Conservation (phyloP, 2,888 invertebrate genomes). For the Mythimna impura region DNA sequence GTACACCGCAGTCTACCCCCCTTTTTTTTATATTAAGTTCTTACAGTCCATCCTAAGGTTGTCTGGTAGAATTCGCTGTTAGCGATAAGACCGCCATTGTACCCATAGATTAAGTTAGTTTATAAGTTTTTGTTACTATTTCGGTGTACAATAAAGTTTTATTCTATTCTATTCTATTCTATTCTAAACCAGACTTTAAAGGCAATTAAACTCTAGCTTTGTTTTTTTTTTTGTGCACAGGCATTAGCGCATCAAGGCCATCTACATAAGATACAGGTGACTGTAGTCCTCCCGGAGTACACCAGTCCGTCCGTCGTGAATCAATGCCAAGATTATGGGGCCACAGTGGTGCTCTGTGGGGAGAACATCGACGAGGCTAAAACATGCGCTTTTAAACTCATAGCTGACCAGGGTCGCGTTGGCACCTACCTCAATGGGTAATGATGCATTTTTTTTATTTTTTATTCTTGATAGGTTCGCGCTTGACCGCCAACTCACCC, state of each 20-base stretch:
- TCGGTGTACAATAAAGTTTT: too few species aligned
- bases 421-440: constrained; percentile 95
- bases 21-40: too few species aligned
- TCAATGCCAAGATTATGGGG: constrained; percentile 94
- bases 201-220: neutral
- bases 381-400: constrained; percentile 92
- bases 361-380: constrained; percentile 94
- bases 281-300: constrained; percentile 95
- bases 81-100: too few species aligned
- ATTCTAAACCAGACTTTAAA: neutral
- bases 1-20: too few species aligned
- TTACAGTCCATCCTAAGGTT: too few species aligned
- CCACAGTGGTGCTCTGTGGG: constrained; percentile 94
- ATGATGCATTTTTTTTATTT: too few species aligned
- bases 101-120: too few species aligned
- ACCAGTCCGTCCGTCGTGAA: constrained; percentile 96
- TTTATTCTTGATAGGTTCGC: too few species aligned
- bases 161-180: too few species aligned
- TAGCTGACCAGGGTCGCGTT: constrained; percentile 91
- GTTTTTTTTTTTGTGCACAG: constrained; percentile 59
- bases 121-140: too few species aligned
- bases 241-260: constrained; percentile 93
- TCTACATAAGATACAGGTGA: constrained; percentile 92
- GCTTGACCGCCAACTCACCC: too few species aligned
- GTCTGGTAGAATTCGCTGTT: too few species aligned